Conservation (phyloP, 2,113 vertebrate genomes). For the Perca fluviatilis region DNA sequence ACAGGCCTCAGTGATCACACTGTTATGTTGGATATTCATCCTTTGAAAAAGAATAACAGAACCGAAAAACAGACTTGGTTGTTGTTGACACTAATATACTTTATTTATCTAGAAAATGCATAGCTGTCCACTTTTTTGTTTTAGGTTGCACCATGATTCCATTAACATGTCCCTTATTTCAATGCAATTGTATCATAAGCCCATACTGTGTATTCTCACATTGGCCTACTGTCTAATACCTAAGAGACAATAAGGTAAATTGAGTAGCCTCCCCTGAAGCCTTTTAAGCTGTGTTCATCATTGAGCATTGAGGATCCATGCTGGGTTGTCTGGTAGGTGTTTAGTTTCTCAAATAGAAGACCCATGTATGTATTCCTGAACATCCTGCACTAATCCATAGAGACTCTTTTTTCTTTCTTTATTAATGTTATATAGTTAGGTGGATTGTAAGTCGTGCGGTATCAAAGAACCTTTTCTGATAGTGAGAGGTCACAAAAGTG, state of each 20-base stretch:
- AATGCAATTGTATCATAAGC: not conserved
- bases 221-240: not conserved
- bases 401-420: too few relatives aligned
- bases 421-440: too few relatives aligned
- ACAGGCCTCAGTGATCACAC: slow-evolving; percentile 18
- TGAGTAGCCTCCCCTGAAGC: not conserved
- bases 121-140: not conserved
- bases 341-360: not conserved
- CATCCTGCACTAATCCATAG: too few relatives aligned
- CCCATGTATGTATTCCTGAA: too few relatives aligned
- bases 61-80: not conserved
- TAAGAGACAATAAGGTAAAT: not conserved
- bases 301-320: not conserved
- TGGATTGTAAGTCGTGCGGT: not conserved
- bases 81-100: not conserved
- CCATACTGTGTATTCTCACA: not conserved
- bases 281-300: slow-evolving; percentile 19
- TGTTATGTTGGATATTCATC: slow-evolving; percentile 4
- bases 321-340: not conserved
- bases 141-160: not conserved
- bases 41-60: not conserved
- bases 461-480: not conserved
- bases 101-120: not conserved
- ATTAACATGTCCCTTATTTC: not conserved
- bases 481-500: not conserved